These are phyloP conservation scores for Tringa solitaria DNA, from an alignment of 2,113 vertebrate species.

Conservation along the genomic window DNA sequence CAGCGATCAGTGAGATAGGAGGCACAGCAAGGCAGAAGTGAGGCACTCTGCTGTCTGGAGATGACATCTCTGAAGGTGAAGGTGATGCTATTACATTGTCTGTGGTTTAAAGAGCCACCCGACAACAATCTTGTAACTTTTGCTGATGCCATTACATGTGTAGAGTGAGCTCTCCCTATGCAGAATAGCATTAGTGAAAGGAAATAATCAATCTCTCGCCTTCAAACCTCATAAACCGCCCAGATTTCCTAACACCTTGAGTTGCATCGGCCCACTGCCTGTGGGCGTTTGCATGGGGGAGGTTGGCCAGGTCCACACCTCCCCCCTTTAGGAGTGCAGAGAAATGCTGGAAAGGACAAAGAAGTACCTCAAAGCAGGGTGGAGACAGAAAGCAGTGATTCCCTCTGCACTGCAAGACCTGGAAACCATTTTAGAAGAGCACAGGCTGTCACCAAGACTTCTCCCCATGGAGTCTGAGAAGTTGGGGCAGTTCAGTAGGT, in stretches of 20 bases:
- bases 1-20: background rate
- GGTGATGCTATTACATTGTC: background rate
- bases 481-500: accelerated
- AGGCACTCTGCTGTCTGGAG: background rate
- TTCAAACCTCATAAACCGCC: background rate
- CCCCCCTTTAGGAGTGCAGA: background rate
- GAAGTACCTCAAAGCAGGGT: background rate
- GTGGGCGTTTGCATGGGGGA: background rate
- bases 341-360: background rate
- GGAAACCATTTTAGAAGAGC: background rate
- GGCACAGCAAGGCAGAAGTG: background rate
- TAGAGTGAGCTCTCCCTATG: background rate
- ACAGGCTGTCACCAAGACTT: background rate
- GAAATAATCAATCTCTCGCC: background rate
- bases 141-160: background rate
- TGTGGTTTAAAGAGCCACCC: background rate
- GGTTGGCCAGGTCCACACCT: background rate
- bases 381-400: background rate
- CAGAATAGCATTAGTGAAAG: background rate
- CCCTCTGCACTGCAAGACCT: background rate
- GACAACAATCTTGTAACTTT: background rate
- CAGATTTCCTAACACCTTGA: background rate
- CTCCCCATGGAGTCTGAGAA: background rate
- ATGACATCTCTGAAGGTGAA: background rate
- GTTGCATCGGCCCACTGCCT: background rate